Base-by-base conservation (phyloP, 2,113 vertebrate species). In the Burhinus oedicnemus region DNA sequence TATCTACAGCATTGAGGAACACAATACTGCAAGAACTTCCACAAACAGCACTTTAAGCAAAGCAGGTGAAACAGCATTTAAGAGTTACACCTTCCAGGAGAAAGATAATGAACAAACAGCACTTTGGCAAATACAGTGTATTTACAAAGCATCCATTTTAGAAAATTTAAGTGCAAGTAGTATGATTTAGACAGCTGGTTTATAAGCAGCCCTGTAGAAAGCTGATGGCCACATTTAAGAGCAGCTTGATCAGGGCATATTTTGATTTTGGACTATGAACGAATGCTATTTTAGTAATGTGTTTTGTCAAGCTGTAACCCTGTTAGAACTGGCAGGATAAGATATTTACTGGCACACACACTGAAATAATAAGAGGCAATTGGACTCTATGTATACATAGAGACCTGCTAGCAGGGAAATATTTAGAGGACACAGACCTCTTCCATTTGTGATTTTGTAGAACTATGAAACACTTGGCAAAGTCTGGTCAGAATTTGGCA, bases 331-430 rank as follows among this genome's bases (percentile, higher is more conserved):
- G 95, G 76, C 93, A 95, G 86, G 76, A 11, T 60, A 72, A 96
- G 75, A 83, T 74, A 92, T 89, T 95, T 96, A 96, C 93, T 83
- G 83, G 83, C 81, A 95, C 6, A 8, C 61, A 82, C 13, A 4
- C 75, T 88, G 77, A 83, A 95, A 80, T 93, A 96, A 92, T 68
- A 93, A 95, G 49, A 88, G 79, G 83, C 93, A 80, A 66, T 18
- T 74, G 71, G 45, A 80, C 55, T 80, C 40, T 40, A 40, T 1
- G 4, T 40, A 80, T 29, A 86, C 66, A 72, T 38, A 20, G 83
- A 90, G 70, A 94, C 70, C 90, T 83, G 47, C 66, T 83, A 83
- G 79, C 40, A 69, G 45, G 45, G 49, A 84, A 89, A 34, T 49
- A 94, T 80, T 92, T 95, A 69, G 30, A 81, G 55, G 78, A 81